Conservation (phyloP, 2,797 vertebrate species). For the Pantherophis vulpinus region DNA sequence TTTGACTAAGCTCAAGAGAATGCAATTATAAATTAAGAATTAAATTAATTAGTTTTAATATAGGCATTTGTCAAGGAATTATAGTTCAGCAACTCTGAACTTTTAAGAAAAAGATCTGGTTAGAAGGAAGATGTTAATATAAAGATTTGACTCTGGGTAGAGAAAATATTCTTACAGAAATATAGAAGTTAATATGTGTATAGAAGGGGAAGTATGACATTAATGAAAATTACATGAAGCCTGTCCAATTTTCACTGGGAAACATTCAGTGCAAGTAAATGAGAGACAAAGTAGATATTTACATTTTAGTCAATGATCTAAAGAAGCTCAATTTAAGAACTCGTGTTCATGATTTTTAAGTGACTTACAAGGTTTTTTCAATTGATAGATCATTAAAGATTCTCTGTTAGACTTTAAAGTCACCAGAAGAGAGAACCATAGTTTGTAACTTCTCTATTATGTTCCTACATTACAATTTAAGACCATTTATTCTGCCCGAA, state of each 20-base stretch:
- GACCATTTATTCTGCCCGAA: neutral
- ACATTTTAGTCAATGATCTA: neutral
- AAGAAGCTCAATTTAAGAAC: neutral
- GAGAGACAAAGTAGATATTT: neutral
- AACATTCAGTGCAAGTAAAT: neutral
- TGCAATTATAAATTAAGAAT: neutral
- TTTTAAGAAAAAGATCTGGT: neutral
- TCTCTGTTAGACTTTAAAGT: neutral
- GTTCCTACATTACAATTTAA: neutral
- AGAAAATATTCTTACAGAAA: neutral
- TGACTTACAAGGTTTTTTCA: neutral
- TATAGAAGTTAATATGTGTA: neutral
- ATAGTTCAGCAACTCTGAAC: neutral
- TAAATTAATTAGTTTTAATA: neutral
- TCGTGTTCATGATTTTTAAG: neutral
- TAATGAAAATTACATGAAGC: neutral
- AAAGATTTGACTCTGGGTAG: neutral
- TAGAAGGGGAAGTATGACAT: neutral
- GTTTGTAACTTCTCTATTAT: neutral
- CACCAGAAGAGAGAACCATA: neutral
- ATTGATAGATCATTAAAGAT: neutral
- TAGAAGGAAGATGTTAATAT: neutral
- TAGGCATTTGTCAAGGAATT: neutral
- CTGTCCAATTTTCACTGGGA: slow-evolving; percentile 8
- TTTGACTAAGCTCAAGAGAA: neutral